These are phyloP conservation scores for Drosophila mojavensis DNA, from an alignment of 1,140 invertebrate genomes.

Conservation along the genomic window DNA sequence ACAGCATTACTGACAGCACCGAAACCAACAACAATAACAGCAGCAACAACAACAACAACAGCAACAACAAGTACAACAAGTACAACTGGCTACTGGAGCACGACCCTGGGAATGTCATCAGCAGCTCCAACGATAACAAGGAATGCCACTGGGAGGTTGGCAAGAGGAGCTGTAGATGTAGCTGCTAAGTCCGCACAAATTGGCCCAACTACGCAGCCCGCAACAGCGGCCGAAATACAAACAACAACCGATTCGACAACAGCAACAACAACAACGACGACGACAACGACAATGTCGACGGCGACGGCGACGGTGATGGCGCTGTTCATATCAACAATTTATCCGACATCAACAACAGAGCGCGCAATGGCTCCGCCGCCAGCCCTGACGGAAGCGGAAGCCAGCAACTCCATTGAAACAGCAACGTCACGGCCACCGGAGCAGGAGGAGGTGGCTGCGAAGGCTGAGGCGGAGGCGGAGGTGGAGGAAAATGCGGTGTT, in stretches of 20 bases:
- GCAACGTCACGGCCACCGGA: slow-evolving; percentile 23
- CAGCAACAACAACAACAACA: slow-evolving; percentile 17
- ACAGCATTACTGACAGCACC: slow-evolving; percentile 57
- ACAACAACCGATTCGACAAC: slow-evolving; percentile 25
- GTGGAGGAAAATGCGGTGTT: slow-evolving; percentile 14
- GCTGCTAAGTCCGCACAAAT: slow-evolving; percentile 66
- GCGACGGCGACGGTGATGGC: slow-evolving; percentile 30
- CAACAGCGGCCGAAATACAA: slow-evolving; percentile 36
- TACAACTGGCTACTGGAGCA: slow-evolving; percentile 29
- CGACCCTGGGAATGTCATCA: slow-evolving; percentile 61
- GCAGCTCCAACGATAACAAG: slow-evolving; percentile 53
- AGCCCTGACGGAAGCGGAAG: slow-evolving; percentile 62
- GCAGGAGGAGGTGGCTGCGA: not conserved
- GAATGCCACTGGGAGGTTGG: slow-evolving; percentile 15
- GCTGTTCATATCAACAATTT: slow-evolving; percentile 75
- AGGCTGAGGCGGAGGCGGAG: slow-evolving; percentile 4
- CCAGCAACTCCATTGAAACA: slow-evolving; percentile 66
- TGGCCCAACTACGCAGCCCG: slow-evolving; percentile 64
- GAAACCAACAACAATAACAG: slow-evolving; percentile 41
- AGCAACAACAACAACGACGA: slow-evolving; percentile 12
- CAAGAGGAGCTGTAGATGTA: not conserved
- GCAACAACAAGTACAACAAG: slow-evolving; percentile 19
- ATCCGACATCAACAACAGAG: slow-evolving; percentile 54
- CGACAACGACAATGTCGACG: slow-evolving; percentile 9
- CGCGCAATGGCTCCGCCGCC: not conserved